phyloP scores from a whole-genome alignment of 2,113 vertebrate species.

The Spilogale gracilis region DNA sequence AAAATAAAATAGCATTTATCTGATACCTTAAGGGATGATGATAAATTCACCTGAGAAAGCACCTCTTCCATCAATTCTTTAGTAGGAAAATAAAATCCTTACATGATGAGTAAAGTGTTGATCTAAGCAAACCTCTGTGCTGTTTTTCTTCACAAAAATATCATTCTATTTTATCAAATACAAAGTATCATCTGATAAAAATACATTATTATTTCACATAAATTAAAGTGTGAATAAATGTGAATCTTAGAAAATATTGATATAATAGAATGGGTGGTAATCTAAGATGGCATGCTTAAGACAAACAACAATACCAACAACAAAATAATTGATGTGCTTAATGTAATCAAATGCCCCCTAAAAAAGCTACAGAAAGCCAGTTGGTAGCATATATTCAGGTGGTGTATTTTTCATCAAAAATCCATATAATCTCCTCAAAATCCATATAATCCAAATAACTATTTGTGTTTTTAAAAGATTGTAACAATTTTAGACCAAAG shows the following conservation, averaged over 20 bases:
- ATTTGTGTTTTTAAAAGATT: neutral
- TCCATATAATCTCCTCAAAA: neutral
- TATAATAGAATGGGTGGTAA: neutral
- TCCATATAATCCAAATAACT: neutral
- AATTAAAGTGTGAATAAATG: neutral
- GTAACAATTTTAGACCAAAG: neutral
- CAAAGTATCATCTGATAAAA: neutral
- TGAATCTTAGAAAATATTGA: neutral
- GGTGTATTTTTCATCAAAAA: neutral
- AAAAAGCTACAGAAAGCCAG: neutral
- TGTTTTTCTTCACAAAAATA: neutral
- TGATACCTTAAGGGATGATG: neutral
- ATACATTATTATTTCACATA: neutral
- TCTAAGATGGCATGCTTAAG: neutral
- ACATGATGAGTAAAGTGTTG: neutral
- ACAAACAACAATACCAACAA: neutral
- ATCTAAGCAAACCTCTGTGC: neutral
- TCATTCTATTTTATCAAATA: neutral
- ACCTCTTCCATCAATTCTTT: neutral
- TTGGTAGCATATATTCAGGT: neutral
- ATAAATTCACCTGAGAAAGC: neutral
- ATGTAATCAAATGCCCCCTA: neutral
- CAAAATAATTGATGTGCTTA: neutral
- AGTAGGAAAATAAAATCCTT: neutral
- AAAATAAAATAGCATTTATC: conserved; percentile 59